Percentiles rank a stretch among this genome's conserved stretches.
phyloP scores from a whole-genome alignment of 2,797 vertebrate species.

The Peromyscus attwateri region DNA sequence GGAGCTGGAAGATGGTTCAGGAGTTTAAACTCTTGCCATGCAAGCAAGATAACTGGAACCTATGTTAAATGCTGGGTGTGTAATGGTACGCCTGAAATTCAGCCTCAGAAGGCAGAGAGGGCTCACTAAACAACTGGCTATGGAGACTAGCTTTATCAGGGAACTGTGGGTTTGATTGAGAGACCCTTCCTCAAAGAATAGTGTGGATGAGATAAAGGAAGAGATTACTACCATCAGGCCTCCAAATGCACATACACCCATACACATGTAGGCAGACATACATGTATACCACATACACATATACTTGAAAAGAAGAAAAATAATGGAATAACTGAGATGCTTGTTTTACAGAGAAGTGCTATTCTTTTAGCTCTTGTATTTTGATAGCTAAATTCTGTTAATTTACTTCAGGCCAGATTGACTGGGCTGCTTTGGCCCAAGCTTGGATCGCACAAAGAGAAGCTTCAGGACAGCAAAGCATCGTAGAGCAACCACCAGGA shows the following conservation, averaged over 20 bases:
- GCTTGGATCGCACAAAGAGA: slow-evolving; percentile 99
- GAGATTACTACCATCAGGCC: too few relatives aligned
- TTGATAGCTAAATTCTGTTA: slow-evolving; percentile 80
- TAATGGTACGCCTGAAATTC: not conserved
- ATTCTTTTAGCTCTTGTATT: not conserved
- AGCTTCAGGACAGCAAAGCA: slow-evolving; percentile 91
- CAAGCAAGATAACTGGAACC: not conserved
- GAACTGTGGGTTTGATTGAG: not conserved
- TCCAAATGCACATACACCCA: not conserved
- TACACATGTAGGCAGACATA: not conserved
- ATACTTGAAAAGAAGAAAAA: not conserved
- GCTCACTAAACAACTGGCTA: not conserved
- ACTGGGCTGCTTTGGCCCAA: slow-evolving; percentile 99
- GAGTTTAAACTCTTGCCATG: not conserved
- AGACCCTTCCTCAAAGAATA: not conserved
- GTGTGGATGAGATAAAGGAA: not conserved
- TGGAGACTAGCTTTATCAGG: not conserved
- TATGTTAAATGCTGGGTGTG: not conserved
- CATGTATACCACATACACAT: not conserved
- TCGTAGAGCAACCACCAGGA: slow-evolving; percentile 90
- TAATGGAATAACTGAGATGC: not conserved
- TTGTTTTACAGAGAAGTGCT: slow-evolving; percentile 53
- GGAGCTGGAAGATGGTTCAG: not conserved
- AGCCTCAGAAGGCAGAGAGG: not conserved
- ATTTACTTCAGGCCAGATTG: slow-evolving; percentile 94